Base-by-base conservation (phyloP, 1,140 invertebrate genomes). In the Leguminivora glycinivorella region DNA sequence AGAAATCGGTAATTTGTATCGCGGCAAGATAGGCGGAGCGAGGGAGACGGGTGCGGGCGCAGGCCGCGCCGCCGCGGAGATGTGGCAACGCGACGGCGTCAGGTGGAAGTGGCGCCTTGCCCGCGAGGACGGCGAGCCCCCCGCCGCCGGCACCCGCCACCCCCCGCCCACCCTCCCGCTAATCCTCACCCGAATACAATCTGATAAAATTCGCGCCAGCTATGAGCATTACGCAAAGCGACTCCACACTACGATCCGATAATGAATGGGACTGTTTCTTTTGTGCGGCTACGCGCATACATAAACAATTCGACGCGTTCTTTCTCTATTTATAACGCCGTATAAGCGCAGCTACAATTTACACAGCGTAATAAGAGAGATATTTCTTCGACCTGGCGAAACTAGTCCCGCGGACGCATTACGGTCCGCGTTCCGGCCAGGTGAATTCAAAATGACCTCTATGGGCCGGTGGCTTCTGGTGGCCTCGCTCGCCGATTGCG, bases 361-460 rank as follows among this genome's bases (percentile, higher is more conserved):
- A 78, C 84, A 88, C 83, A 85, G 83, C 83, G 79, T 84, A 89
- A 83, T 89, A 90, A 88, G 88, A 90, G 90, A 89, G 89, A 89
- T 89, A 91, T 89, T 89, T 89, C 90, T 84, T 87, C 88, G 83
- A 90, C 82, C 87, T 84, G 88, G 88, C 87, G 84, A 88, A 90
- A 91, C 87, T 89, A 90, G 89, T 91, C 88, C 86, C 76, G 85
- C 87, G 83, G 88, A 90, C 87, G 84, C 84, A 90, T 90, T 90
- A 89, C 87, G 83, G 88, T 87, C 81, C 80, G 83, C 83, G 87
- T 87, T 90, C 86, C 83, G 81, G 85, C 83, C 88, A 89, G 88
- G 84, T 90, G 84, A 89, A 91, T 88, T 85, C 77, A 89, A 92
- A 91, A 91, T 91, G 89, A 91, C 90, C 89, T 92, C 89, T 92